Evolutionary conservation across 2,888 invertebrate species (phyloP).

Genomic region (Stenodera caucasica): DNA sequence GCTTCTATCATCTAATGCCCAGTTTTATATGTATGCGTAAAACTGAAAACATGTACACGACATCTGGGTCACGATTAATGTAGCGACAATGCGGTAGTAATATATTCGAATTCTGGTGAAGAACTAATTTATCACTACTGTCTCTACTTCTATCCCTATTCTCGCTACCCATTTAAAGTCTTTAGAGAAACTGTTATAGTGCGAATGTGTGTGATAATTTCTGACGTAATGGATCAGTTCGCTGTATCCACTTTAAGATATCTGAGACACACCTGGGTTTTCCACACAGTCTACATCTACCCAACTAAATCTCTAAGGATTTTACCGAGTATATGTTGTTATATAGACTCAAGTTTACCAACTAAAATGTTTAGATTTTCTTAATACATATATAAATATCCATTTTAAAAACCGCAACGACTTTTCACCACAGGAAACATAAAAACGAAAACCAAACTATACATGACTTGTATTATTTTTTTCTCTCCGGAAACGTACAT

Average conservation of each 20-base stretch:
- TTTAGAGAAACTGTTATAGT: conserved; percentile 20
- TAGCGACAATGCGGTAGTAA: conserved; percentile 46
- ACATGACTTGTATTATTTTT: too few species aligned
- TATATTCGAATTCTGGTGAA: conserved; percentile 45
- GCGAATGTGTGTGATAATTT: conserved; percentile 34
- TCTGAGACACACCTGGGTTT: conserved; percentile 42
- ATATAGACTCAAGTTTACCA: background rate
- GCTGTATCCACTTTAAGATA: conserved; percentile 42
- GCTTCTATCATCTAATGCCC: conserved; percentile 6
- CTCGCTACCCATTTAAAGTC: conserved; percentile 1
- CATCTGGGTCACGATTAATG: conserved; percentile 45
- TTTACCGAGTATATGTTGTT: conserved; percentile 10
- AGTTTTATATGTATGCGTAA: conserved; percentile 24
- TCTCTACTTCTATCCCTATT: conserved; percentile 12
- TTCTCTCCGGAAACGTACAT: background rate
- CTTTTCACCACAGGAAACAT: too few species aligned
- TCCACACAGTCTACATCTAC: conserved; percentile 31
- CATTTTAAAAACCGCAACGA: too few species aligned
- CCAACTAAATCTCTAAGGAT: conserved; percentile 24
- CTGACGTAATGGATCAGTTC: conserved; percentile 39
- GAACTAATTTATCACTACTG: conserved; percentile 43
- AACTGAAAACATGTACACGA: conserved; percentile 36
- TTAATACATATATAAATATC: too few species aligned
- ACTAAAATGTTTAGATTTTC: too few species aligned
- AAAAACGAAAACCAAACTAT: too few species aligned